Evolutionary conservation across 1,140 invertebrate genomes (phyloP).

Genomic region (Ephestia elutella): DNA sequence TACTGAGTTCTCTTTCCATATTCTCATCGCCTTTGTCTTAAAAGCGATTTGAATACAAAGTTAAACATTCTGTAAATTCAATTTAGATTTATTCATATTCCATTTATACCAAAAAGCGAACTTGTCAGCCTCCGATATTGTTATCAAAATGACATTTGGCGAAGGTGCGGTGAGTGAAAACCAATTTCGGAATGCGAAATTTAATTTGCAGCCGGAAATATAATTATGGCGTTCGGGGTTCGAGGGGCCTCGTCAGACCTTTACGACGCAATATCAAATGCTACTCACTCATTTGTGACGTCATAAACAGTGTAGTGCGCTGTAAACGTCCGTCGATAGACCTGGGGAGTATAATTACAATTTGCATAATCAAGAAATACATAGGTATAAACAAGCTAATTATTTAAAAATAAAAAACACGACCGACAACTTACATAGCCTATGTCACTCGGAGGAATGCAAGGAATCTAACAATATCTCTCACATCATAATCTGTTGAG

Average conservation of each 20-base stretch:
- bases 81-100: conserved; percentile 1
- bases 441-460: too few species aligned
- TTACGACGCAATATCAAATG: conserved; percentile 22
- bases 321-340: conserved; percentile 86
- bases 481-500: too few species aligned
- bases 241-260: conserved; percentile 16
- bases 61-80: background rate
- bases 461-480: too few species aligned
- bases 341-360: conserved; percentile 73
- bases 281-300: conserved; percentile 87
- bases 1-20: too few species aligned
- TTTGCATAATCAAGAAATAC: background rate
- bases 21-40: too few species aligned
- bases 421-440: too few species aligned
- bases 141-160: conserved; percentile 8
- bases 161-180: conserved; percentile 26
- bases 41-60: too few species aligned
- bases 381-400: background rate
- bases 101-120: background rate
- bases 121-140: conserved; percentile 1
- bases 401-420: too few species aligned
- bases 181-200: conserved; percentile 31
- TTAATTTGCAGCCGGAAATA: conserved; percentile 31
- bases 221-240: conserved; percentile 19
- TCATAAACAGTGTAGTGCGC: conserved; percentile 90